phyloP scores from a whole-genome alignment of 2,797 vertebrate species.

The Melanogrammus aeglefinus region DNA sequence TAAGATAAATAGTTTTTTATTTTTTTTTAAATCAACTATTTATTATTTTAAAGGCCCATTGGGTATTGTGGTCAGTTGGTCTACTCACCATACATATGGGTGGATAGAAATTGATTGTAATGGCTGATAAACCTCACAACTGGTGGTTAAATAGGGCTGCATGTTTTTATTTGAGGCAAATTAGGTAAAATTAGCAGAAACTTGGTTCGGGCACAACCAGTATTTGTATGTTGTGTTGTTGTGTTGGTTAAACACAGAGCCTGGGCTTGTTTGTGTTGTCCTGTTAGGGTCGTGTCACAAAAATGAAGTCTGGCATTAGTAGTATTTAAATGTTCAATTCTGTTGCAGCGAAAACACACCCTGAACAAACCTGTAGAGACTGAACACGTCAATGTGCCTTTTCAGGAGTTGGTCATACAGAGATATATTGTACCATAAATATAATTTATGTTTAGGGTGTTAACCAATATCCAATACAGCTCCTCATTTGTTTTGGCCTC shows the following conservation, averaged over 20 bases:
- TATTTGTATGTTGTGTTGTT: background rate
- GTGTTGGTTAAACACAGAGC: background rate
- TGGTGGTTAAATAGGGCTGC: background rate
- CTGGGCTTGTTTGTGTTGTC: background rate
- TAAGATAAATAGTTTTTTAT: background rate
- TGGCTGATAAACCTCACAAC: background rate
- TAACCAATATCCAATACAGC: conserved; percentile 55
- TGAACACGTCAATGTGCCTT: conserved; percentile 32
- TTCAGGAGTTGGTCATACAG: conserved; percentile 49
- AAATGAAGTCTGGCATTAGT: conserved; percentile 7
- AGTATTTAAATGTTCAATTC: conserved; percentile 11
- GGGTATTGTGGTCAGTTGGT: background rate
- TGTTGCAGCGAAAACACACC: conserved; percentile 20
- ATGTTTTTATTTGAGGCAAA: background rate
- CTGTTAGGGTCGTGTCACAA: background rate
- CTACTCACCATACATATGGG: background rate
- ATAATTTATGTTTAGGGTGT: conserved; percentile 54
- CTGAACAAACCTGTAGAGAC: conserved; percentile 25
- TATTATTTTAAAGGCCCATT: too few species aligned
- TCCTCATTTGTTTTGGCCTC: conserved; percentile 65
- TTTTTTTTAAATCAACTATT: too few species aligned
- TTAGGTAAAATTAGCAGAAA: background rate
- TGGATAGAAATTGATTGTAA: background rate
- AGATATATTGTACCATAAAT: conserved; percentile 2
- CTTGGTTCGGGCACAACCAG: background rate